Conservation (phyloP, 2,797 vertebrate species). For the Benthosema pterotum region DNA sequence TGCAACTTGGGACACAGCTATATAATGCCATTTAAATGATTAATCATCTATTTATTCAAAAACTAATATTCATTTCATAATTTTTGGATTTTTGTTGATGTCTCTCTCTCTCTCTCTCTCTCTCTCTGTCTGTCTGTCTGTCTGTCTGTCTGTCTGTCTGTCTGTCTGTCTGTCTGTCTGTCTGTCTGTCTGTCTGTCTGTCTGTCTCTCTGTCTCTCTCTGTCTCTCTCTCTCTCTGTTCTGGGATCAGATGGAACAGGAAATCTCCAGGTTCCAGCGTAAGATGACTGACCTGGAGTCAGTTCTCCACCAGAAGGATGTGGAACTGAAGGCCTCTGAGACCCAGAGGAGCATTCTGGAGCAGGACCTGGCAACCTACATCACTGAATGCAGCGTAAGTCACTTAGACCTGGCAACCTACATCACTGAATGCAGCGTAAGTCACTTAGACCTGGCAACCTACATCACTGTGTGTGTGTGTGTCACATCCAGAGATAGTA, state of each 20-base stretch:
- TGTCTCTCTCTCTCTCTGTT: not conserved
- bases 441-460: conserved; percentile 87
- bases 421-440: conserved; percentile 99
- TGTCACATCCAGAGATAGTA: no score
- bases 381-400: conserved; percentile 99
- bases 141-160: not conserved
- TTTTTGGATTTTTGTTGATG: no score
- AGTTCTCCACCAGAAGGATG: conserved; percentile 98
- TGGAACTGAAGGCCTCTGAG: conserved; percentile 98
- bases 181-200: not conserved
- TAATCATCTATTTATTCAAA: no score
- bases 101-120: not conserved
- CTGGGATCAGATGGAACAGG: conserved; percentile 92
- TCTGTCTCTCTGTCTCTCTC: no score
- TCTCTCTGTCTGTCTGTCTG: not conserved
- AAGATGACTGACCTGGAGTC: conserved; percentile 99
- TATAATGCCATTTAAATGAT: no score
- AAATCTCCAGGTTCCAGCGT: conserved; percentile 98
- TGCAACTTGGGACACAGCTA: no score
- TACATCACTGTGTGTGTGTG: conserved; percentile 89
- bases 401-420: conserved; percentile 89
- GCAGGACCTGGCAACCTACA: conserved; percentile 98
- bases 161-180: not conserved
- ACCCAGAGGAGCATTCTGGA: conserved; percentile 97
- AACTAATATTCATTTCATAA: no score